Percentiles rank a stretch among this genome's conserved stretches.
phyloP scores from a whole-genome alignment of 2,888 invertebrate genomes.

The Marronus borbonicus region DNA sequence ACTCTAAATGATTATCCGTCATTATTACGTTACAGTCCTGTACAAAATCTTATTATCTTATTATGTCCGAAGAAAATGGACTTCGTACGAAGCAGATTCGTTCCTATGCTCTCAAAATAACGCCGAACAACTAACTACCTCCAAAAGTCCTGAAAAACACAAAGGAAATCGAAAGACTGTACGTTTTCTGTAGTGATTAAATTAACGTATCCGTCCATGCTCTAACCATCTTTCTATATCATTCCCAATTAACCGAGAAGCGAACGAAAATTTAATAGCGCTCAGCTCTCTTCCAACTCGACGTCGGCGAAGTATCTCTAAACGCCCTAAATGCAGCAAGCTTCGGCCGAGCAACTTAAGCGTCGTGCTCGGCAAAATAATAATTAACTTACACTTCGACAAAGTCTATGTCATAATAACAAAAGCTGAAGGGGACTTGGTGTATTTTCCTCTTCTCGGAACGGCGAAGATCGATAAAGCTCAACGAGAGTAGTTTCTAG shows the following conservation, averaged over 20 bases:
- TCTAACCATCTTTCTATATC: not conserved
- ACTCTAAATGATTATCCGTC: too few species aligned
- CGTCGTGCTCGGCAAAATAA: conserved; percentile 13
- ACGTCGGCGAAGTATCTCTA: not conserved
- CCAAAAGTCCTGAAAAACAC: not conserved
- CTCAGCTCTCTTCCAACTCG: not conserved
- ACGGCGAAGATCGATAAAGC: conserved; percentile 37
- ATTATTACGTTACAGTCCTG: not conserved
- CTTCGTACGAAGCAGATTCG: too few species aligned
- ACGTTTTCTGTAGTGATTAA: conserved; percentile 7
- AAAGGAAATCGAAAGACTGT: too few species aligned
- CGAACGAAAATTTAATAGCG: conserved; percentile 29
- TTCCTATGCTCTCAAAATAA: not conserved
- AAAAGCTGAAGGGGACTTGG: conserved; percentile 18
- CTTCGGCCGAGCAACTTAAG: not conserved
- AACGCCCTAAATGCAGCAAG: conserved; percentile 1
- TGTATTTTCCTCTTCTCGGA: not conserved
- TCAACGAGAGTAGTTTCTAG: conserved; percentile 11
- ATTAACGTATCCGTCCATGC: conserved; percentile 13
- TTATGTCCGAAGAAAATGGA: not conserved
- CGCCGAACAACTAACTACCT: not conserved
- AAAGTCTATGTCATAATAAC: conserved; percentile 30
- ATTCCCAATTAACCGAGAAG: conserved; percentile 8
- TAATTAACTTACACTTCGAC: conserved; percentile 22
- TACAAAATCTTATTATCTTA: not conserved